A percentile compares a stretch with the other conserved stretches of the same genome.
phyloP scores from a whole-genome alignment of 2,113 vertebrate genomes.

The Nothocercus julius region DNA sequence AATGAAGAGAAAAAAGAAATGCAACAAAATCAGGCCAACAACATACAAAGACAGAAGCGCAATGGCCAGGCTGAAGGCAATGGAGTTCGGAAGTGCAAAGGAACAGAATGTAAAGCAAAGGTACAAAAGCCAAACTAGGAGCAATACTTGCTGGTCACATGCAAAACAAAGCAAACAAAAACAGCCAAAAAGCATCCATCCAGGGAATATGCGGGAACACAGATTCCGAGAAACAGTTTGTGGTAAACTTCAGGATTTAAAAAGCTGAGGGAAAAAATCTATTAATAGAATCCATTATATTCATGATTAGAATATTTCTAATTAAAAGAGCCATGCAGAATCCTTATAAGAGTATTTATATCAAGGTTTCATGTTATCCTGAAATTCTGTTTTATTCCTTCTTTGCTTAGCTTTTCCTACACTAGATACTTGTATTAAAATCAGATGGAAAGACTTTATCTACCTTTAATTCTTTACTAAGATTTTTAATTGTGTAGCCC shows the following conservation, averaged over 20 bases:
- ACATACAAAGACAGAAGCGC: not conserved
- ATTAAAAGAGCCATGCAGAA: not conserved
- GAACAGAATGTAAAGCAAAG: not conserved
- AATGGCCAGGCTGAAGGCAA: not conserved
- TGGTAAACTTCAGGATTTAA: not conserved
- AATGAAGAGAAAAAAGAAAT: not conserved
- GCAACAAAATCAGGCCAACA: not conserved
- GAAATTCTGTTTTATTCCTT: not conserved
- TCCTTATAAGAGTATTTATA: not conserved
- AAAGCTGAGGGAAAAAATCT: not conserved
- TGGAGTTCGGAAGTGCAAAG: not conserved
- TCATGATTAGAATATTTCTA: not conserved
- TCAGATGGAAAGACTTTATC: not conserved
- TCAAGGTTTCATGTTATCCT: not conserved
- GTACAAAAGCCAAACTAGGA: not conserved
- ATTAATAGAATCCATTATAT: not conserved
- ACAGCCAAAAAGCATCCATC: fast-evolving
- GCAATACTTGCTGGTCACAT: not conserved
- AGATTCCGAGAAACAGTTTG: not conserved
- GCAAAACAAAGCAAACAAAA: not conserved
- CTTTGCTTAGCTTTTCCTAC: not conserved
- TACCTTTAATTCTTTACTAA: not conserved
- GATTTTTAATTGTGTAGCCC: constrained; percentile 33
- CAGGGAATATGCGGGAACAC: fast-evolving
- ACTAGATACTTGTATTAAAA: not conserved